Percentiles rank a stretch among this genome's conserved stretches.
phyloP scores from a whole-genome alignment of 1,140 invertebrate species.

The Paracyclopina nana region DNA sequence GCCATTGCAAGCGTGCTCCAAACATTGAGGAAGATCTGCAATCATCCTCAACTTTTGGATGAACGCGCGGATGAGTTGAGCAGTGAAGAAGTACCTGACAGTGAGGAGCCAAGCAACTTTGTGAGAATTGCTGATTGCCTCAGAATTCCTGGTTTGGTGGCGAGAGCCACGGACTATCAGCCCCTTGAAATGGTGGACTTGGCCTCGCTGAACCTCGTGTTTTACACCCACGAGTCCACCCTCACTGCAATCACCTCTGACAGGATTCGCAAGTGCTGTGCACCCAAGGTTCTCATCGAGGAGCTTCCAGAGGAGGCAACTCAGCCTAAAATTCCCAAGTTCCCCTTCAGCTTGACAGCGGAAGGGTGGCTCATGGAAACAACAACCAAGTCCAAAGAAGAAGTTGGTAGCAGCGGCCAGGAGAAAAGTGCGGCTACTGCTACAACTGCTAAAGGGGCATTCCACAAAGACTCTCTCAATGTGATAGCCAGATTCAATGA shows the following conservation, averaged over 20 bases:
- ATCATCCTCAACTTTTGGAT: slow-evolving; percentile 10
- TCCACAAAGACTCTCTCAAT: slow-evolving; percentile 5
- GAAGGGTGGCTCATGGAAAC: too few relatives aligned
- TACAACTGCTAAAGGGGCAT: not conserved
- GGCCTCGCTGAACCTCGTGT: slow-evolving; percentile 6
- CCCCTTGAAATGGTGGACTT: slow-evolving; percentile 9
- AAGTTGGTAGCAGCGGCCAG: not conserved
- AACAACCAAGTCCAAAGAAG: not conserved
- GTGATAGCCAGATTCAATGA: slow-evolving; percentile 10
- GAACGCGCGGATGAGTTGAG: too few relatives aligned
- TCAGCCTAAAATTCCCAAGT: not conserved
- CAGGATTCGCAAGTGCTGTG: slow-evolving; percentile 6
- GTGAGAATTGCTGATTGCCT: too few relatives aligned
- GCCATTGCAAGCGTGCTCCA: not conserved
- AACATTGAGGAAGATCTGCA: slow-evolving; percentile 8
- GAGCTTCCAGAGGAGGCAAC: not conserved
- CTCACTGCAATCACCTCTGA: slow-evolving; percentile 5
- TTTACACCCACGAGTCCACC: slow-evolving; percentile 8
- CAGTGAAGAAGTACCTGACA: too few relatives aligned
- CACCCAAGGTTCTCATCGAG: slow-evolving; percentile 8
- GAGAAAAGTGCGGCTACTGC: not conserved
- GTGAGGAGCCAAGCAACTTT: too few relatives aligned
- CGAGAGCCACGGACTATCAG: not conserved
- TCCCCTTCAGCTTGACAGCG: not conserved
- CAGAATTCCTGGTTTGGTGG: not conserved